Percentiles rank a stretch among this genome's conserved stretches.
These are phyloP conservation scores for Xestia ashworthii DNA, from an alignment of 2,888 invertebrate genomes.

Conservation along the genomic window DNA sequence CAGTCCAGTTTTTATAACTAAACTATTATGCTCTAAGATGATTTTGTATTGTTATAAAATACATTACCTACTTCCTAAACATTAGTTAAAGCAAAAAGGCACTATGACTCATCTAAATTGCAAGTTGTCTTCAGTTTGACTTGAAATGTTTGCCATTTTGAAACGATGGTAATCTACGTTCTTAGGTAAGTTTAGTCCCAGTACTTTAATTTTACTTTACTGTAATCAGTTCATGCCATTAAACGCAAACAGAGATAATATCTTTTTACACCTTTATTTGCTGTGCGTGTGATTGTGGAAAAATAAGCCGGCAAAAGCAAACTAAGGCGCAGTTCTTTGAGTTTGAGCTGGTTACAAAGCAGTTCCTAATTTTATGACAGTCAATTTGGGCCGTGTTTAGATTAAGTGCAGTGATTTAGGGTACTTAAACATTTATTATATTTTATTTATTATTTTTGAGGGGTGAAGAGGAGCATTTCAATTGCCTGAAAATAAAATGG, in stretches of 20 bases:
- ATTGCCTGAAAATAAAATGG: background rate
- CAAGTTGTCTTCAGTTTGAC: background rate
- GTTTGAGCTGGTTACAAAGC: background rate
- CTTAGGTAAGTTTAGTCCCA: constrained; percentile 1
- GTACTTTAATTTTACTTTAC: constrained; percentile 24
- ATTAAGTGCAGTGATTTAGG: background rate
- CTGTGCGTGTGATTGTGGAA: constrained; percentile 12
- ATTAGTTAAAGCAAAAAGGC: constrained; percentile 35
- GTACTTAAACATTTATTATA: background rate
- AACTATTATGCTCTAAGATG: constrained; percentile 54
- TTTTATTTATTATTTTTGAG: too few species aligned
- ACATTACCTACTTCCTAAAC: constrained; percentile 68
- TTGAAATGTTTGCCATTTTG: constrained; percentile 9
- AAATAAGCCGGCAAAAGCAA: constrained; percentile 11
- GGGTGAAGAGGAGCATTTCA: background rate
- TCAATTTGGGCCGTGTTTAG: background rate
- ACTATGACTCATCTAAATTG: constrained; percentile 5
- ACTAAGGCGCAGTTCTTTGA: background rate
- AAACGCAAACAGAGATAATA: constrained; percentile 49
- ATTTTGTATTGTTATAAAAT: constrained; percentile 44
- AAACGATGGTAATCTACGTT: constrained; percentile 16
- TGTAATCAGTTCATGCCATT: constrained; percentile 38
- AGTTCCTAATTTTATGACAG: background rate
- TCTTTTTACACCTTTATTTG: constrained; percentile 52
- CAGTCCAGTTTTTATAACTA: constrained; percentile 69